Conservation (phyloP, 2,797 vertebrate genomes). For the Leptodactylus fallax region DNA sequence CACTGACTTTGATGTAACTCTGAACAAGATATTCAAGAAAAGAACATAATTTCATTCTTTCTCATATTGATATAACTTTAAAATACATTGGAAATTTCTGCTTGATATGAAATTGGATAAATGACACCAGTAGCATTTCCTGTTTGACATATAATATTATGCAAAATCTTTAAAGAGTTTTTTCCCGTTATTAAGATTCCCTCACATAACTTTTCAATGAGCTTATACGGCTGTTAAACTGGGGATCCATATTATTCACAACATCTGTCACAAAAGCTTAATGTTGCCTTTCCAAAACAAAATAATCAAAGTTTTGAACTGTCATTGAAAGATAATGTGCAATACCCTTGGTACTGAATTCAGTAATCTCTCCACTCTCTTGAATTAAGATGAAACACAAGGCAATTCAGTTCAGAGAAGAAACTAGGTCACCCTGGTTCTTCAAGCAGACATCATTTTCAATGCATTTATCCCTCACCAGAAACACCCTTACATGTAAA, state of each 20-base stretch:
- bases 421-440: slow-evolving; percentile 55
- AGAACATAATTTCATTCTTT: background rate
- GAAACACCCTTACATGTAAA: slow-evolving; percentile 41
- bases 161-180: background rate
- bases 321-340: slow-evolving; percentile 40
- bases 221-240: background rate
- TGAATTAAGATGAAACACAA: slow-evolving; percentile 54
- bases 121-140: background rate
- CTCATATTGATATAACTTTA: background rate
- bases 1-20: no score
- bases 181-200: background rate
- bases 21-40: background rate
- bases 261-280: background rate
- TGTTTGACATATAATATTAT: background rate
- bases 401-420: slow-evolving; percentile 31
- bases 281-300: slow-evolving; percentile 43
- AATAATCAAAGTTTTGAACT: slow-evolving; percentile 45
- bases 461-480: slow-evolving; percentile 39
- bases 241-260: background rate
- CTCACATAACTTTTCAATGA: slow-evolving; percentile 51
- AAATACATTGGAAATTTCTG: background rate
- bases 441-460: slow-evolving; percentile 58
- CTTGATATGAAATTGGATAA: background rate
- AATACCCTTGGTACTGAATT: slow-evolving; percentile 5
- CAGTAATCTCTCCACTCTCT: slow-evolving; percentile 27